Evolutionary conservation across 2,888 invertebrate species (phyloP), one percentile per base, ranked within the genome.

Genomic region (Synanthedon tipuliformis): DNA sequence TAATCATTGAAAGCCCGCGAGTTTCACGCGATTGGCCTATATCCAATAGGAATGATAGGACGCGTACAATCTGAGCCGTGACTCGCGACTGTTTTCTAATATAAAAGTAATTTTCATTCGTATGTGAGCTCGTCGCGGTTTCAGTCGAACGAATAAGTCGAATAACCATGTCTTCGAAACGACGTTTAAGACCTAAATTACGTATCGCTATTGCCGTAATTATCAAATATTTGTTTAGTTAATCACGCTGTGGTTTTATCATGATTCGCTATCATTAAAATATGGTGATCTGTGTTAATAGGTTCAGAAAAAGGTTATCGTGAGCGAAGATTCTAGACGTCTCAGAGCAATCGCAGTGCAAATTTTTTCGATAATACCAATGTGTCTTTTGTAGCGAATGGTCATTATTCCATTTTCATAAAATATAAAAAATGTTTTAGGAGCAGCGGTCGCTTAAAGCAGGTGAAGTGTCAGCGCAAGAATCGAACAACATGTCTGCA

Each of bases 391-490:
- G 34, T 34, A 10, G 10, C 10, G 2, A 34, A 34, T 34, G 10
- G 34, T 34, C 34, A 10, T 7, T 34, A 34, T 10, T 54, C 11
- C 7, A 34, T 34, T 34, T 34, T 34, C 34, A 10, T 34, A 34
- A 34, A 34, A 34, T 34, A 34, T 34, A 34, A 23, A 41, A 41
- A n/a, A n/a, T 56, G 54, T 85, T 84, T 63, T 88, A 96, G 95
- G 95, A 95, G 83, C 94, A 94, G 65, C 90, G 94, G 68, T 93
- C 93, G 52, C 79, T 96, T 61, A 94, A 94, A 79, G 91, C 94
- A 53, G 94, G 94, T 54, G 96, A 96, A 74, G 88, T 95, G 53
- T 92, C 93, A 53, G 94, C 95, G 66, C 94, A 95, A 75, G 95
- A 95, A 75, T 93, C 92, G 63, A 94, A 94, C 74, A 95, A 94